phyloP scores from a whole-genome alignment of 2,797 vertebrate genomes.

The Cynodonichthys magdalenae region DNA sequence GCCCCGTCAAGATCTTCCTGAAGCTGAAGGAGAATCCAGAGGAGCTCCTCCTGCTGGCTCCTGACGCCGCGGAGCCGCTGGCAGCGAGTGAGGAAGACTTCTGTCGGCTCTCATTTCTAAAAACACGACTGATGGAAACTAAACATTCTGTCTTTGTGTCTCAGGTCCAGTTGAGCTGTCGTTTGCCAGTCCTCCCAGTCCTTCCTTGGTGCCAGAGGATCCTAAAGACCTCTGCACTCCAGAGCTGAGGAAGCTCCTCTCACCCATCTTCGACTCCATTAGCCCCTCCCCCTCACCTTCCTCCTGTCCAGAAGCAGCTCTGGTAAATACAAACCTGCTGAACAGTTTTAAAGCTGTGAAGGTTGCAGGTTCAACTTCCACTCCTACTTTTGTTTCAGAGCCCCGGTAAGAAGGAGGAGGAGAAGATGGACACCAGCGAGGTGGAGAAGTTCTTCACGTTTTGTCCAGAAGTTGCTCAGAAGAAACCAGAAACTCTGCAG shows the following conservation, averaged over 20 bases:
- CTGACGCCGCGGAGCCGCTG: constrained; percentile 42
- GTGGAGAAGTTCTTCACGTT: constrained; percentile 80
- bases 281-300: constrained; percentile 27
- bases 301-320: constrained; percentile 8
- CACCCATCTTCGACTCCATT: constrained; percentile 81
- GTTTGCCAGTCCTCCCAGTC: constrained; percentile 44
- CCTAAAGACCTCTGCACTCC: constrained; percentile 87
- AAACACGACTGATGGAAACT: not conserved
- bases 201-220: constrained; percentile 63
- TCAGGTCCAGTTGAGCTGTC: constrained; percentile 69
- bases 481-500: constrained; percentile 38
- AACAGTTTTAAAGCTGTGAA: not conserved
- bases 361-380: rapidly evolving
- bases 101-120: too few species aligned
- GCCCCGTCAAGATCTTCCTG: constrained; percentile 33
- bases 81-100: constrained; percentile 32
- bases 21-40: constrained; percentile 59
- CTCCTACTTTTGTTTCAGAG: constrained; percentile 42
- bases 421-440: constrained; percentile 57
- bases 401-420: constrained; percentile 44
- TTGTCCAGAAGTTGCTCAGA: constrained; percentile 52
- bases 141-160: not conserved
- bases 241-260: constrained; percentile 82
- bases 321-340: constrained; percentile 10
- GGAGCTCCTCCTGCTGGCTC: constrained; percentile 60